These are phyloP conservation scores for Proterorhinus semilunaris DNA, from an alignment of 2,113 vertebrate genomes.

Conservation along the genomic window DNA sequence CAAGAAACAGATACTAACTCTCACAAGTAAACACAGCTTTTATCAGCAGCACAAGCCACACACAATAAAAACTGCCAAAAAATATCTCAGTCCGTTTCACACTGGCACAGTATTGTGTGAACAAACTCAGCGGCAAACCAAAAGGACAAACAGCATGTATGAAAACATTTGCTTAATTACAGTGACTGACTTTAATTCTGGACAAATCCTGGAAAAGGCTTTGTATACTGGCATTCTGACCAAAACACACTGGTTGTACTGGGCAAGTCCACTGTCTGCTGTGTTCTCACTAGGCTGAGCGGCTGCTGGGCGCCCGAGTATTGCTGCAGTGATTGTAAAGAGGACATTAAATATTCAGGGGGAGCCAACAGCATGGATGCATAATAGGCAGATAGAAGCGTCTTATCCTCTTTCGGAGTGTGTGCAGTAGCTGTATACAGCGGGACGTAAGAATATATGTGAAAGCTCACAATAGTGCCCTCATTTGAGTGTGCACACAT, in stretches of 20 bases:
- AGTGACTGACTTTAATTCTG: slow-evolving; percentile 12
- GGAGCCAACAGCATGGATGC: slow-evolving; percentile 68
- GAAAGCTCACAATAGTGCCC: slow-evolving; percentile 32
- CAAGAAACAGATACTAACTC: slow-evolving; percentile 50
- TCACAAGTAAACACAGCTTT: slow-evolving; percentile 36
- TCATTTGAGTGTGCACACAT: slow-evolving; percentile 39
- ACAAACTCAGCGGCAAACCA: slow-evolving; percentile 15
- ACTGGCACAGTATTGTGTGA: slow-evolving; percentile 10
- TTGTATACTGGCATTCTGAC: slow-evolving; percentile 3
- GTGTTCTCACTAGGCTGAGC: slow-evolving; percentile 53
- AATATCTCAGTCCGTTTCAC: slow-evolving; percentile 13
- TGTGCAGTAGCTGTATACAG: slow-evolving; percentile 36
- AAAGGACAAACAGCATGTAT: slow-evolving; percentile 20
- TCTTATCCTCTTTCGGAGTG: slow-evolving; percentile 53
- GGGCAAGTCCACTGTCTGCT: slow-evolving; percentile 50
- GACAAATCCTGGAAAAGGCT: slow-evolving; percentile 26
- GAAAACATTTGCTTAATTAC: slow-evolving; percentile 13
- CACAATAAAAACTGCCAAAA: slow-evolving; percentile 7
- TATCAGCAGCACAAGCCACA: slow-evolving; percentile 37
- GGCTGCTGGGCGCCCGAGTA: slow-evolving; percentile 53
- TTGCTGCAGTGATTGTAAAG: slow-evolving; percentile 75
- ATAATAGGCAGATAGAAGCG: slow-evolving; percentile 63
- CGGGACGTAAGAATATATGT: slow-evolving; percentile 28
- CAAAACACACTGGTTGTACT: slow-evolving; percentile 20
- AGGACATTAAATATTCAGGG: slow-evolving; percentile 75